Conservation (phyloP, 1,140 invertebrate species). For the Oscheius sp. region DNA sequence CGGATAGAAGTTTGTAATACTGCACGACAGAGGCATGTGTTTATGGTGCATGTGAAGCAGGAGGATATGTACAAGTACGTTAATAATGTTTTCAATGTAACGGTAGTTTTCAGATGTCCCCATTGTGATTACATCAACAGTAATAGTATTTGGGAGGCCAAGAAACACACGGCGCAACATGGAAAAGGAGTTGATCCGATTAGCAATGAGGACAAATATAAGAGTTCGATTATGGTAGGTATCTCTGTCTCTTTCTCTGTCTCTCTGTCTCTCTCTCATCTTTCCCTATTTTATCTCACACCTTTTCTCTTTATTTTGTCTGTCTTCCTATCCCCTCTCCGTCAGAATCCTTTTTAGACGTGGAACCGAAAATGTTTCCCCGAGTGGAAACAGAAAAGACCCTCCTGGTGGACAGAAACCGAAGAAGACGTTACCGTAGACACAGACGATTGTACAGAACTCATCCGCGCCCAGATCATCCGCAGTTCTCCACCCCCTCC, state of each 20-base stretch:
- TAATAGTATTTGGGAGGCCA: slow-evolving; percentile 52
- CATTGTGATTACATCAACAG: slow-evolving; percentile 54
- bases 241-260: too few species aligned
- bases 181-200: slow-evolving; percentile 37
- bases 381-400: slow-evolving; percentile 52
- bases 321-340: too few species aligned
- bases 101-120: slow-evolving; percentile 42
- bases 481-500: not conserved
- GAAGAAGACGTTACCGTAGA: not conserved
- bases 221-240: slow-evolving; percentile 31
- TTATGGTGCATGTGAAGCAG: slow-evolving; percentile 53
- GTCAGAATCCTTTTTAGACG: too few species aligned
- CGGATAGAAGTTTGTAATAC: slow-evolving; percentile 46
- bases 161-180: slow-evolving; percentile 49
- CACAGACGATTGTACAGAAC: slow-evolving; percentile 1
- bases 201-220: slow-evolving; percentile 52
- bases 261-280: too few species aligned
- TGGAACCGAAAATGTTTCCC: slow-evolving; percentile 52
- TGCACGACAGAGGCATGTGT: slow-evolving; percentile 49
- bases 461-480: not conserved
- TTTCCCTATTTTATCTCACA: too few species aligned
- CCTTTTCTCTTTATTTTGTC: too few species aligned
- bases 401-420: slow-evolving; percentile 25
- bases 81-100: slow-evolving; percentile 13
- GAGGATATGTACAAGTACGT: slow-evolving; percentile 36